Evolutionary conservation across 2,797 vertebrate genomes (phyloP), one percentile per base, ranked within the genome.

Genomic region (Mormyrus proboscirostris): DNA sequence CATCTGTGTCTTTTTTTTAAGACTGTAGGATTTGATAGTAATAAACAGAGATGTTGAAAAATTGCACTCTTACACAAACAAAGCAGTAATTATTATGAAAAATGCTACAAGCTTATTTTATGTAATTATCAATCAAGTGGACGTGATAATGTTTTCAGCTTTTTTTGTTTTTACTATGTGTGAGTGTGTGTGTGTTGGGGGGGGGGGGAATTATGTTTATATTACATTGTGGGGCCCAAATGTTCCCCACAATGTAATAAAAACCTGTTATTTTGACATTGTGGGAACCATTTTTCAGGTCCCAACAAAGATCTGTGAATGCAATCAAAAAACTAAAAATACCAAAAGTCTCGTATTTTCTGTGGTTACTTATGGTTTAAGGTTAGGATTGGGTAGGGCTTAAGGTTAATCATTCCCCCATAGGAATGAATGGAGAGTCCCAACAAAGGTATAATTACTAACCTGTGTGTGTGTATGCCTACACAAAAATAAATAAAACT

Each of bases 51-150:
- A 69, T 69, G 38, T 16, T 49, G 22, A 50, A 88, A 69, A 88
- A 33, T 65, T n/a, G 7, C 44, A 50, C 41, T 65, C 19, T 47
- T 29, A 14, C 14, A 57, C 16, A 55, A 86, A 69, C n/a, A 62
- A 92, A 93, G 91, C 91, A 90, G 92, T 91, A 91, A 92, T 73
- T 90, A 93, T 87, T 10, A 51, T 10, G 41, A 41, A 9, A 86
- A 86, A 53, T 14, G 22, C 82, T 25, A 14, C 10, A 53, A 25
- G 49, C 50, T 3, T 33, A 14, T 86, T 51, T 2, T 1, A 51
- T 86, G 47, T 38, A 55, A 53, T 55, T 55, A 86, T 82, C 47
- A 82, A 47, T 41, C 41, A 44, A 82, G 76, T 22, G 19, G 47
- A 82, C 2, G 1, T 47, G 41, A 47, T 82, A 47, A 16, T n/a